Evolutionary conservation across 2,888 invertebrate species (phyloP), one percentile per base, ranked within the genome.

Genomic region (Scaptomyza parva): DNA sequence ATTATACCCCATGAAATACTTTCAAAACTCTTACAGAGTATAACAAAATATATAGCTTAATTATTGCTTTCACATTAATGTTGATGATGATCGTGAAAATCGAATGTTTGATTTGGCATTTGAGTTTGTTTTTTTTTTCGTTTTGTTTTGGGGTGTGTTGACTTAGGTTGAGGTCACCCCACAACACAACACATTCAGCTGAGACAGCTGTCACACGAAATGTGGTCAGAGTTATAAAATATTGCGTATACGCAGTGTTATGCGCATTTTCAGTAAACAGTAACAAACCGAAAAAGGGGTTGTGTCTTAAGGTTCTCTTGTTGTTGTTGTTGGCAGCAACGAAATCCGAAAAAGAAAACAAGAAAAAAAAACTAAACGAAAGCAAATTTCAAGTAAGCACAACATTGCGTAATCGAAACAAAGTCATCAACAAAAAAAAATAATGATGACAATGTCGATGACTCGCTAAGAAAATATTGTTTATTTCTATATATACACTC

Each of bases 211-310:
- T 7, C 33, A 45, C 44, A 37, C n/a, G n/a, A 41, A 54, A 45
- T 76, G 50, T 72, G 63, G 59, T 59, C 64, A 71, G 67, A 65
- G 78, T 45, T 64, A 61, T 68, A 76, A 55, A 78, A 72, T 72
- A 78, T 88, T 87, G 83, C 89, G 83, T 84, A 84, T 84, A 76
- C 83, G 83, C 83, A 57, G 48, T 57, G 76, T 12, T 11, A 3
- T 28, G 48, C 52, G 48, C 48, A 26, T 14, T 28, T 45, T 28
- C 3, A 17, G 33, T 43, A 61, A 58, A 44, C 53, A 57, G 54
- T 12, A 14, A n/a, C n/a, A n/a, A n/a, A 33, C 5, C 59, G 55
- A 40, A 43, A 52, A 78, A 68, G 66, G 63, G 83, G 63, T 63
- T 78, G 74, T 14, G 67, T 14, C 60, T 44, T 17, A 6, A 9